Conservation (phyloP, 2,797 vertebrate species). For the Lophotriccus pileatus region DNA sequence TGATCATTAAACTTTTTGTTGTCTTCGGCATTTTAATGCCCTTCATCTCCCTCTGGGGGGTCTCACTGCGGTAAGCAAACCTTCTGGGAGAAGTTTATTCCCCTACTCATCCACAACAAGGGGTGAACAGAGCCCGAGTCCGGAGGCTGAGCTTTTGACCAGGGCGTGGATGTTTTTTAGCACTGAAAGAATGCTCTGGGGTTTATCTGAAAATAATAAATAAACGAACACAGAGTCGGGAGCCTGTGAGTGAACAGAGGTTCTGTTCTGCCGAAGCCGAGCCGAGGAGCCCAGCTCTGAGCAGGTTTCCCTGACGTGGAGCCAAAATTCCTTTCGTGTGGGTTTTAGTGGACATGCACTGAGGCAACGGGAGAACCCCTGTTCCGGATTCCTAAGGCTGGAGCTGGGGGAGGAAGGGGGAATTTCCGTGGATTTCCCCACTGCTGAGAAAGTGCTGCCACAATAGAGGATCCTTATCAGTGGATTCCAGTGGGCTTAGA, state of each 20-base stretch:
- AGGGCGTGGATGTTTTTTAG: rapidly evolving
- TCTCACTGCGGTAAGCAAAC: background rate
- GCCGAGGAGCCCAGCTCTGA: background rate
- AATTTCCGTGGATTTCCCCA: slow-evolving; percentile 31
- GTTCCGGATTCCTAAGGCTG: background rate
- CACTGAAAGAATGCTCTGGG: rapidly evolving
- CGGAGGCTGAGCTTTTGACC: background rate
- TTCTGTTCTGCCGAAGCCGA: rapidly evolving
- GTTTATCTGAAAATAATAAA: background rate
- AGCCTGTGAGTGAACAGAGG: background rate
- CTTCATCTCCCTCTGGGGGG: background rate
- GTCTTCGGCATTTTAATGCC: background rate
- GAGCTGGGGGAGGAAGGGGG: background rate
- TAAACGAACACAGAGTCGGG: rapidly evolving
- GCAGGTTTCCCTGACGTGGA: background rate
- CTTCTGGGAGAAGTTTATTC: background rate
- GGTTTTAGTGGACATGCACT: background rate
- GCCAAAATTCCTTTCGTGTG: slow-evolving; percentile 1
- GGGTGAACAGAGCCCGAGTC: rapidly evolving
- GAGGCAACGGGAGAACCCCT: background rate
- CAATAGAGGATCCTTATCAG: slow-evolving; percentile 24
- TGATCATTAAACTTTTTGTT: background rate
- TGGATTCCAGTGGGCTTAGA: slow-evolving; percentile 21
- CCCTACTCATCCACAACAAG: background rate
- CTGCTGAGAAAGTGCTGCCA: background rate